Base-by-base conservation (phyloP, 1,140 invertebrate species). In the Wiebesia pumilae region DNA sequence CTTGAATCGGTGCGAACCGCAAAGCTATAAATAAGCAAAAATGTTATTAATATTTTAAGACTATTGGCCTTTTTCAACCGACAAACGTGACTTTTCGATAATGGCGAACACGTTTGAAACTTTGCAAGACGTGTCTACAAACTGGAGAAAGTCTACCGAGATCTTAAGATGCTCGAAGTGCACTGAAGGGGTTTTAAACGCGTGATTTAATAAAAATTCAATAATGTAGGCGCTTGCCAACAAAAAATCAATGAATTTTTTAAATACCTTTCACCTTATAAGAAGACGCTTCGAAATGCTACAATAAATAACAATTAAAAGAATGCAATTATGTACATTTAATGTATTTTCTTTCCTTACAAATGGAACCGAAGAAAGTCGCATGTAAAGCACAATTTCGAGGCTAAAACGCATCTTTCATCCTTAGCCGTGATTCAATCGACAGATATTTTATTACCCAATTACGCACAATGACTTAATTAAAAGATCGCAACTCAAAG, bases 171-270 rank as follows among this genome's bases (percentile, higher is more conserved):
- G 75, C 75, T 40, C 71, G 24, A 27, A 79, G 62, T 71, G 84
- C 84, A 79, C 67, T 65, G 47, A 62, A 85, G 84, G 69, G 67
- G 62, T 71, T 75, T 62, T 85, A 81, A 69, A 69, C 77, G 40
- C 73, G 38, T 84, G 58, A 84, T 85, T 79, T 79, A 54, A 85
- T 85, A 80, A 78, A 83, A 62, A 77, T 77, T 83, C 82, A 83
- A 83, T 83, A 62, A 62, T 43, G n/a, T 71, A 9, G n/a, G 27
- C 43, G 24, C 54, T 12, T 4, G 19, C 33, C 38, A 40, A 77
- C n/a, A 47, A 77, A 84, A 62, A 75, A 62, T 65, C 24, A 38
- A 77, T 62, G 73, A 65, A 77, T 35, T 73, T 83, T 54, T 54
- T 69, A 73, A 54, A 62, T 75, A 14, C 71, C 71, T 43, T 38